Conservation (phyloP, 2,888 invertebrate species). For the Helicoverpa assulta region DNA sequence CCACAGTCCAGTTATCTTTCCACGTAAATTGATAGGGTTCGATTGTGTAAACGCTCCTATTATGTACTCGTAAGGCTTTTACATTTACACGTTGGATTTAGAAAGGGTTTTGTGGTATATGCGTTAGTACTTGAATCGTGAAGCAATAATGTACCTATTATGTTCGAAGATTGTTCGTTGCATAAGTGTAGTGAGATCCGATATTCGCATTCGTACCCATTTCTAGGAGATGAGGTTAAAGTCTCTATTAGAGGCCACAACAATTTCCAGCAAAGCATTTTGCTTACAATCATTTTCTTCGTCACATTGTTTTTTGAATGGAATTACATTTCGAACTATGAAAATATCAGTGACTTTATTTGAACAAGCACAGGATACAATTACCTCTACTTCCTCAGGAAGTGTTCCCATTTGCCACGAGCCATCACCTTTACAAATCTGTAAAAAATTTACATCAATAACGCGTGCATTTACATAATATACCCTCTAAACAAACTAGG, state of each 20-base stretch:
- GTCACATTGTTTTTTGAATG: not conserved
- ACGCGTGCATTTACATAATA: conserved; percentile 87
- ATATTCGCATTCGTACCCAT: conserved; percentile 28
- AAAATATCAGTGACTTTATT: conserved; percentile 51
- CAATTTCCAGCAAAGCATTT: not conserved
- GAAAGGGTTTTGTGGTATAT: conserved; percentile 51
- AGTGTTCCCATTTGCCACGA: conserved; percentile 84
- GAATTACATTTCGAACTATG: conserved; percentile 2
- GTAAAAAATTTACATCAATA: conserved; percentile 81
- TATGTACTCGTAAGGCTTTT: conserved; percentile 54
- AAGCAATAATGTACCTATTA: conserved; percentile 51
- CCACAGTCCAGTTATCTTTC: conserved; percentile 70
- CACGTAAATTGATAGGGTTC: conserved; percentile 79
- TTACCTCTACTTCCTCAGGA: conserved; percentile 70
- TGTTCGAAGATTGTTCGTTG: conserved; percentile 51
- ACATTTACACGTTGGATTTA: conserved; percentile 43
- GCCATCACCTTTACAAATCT: conserved; percentile 80
- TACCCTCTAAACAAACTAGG: conserved; percentile 85
- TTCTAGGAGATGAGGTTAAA: conserved; percentile 21
- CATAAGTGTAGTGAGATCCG: conserved; percentile 50
- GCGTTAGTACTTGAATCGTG: conserved; percentile 41
- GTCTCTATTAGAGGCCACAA: not conserved
- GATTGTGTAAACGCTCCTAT: conserved; percentile 67
- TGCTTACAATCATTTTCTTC: not conserved
- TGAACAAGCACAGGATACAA: conserved; percentile 61